Percentiles rank a stretch among this genome's conserved stretches.
phyloP scores from a whole-genome alignment of 92 coral and sea anemone genomes.

The Porites evermanni region DNA sequence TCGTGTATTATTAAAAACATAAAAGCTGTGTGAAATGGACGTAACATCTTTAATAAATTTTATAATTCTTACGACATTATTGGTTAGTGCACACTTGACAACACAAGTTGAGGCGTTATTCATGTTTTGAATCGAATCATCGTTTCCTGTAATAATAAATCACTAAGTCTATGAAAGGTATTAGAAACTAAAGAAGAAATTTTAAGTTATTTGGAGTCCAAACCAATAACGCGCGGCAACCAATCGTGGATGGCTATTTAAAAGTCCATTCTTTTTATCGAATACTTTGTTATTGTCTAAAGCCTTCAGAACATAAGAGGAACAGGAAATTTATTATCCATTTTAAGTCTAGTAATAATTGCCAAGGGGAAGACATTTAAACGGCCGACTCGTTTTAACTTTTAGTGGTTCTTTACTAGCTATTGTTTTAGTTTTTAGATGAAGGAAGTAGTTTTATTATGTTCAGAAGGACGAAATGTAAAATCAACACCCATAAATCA shows the following conservation, averaged over 20 bases:
- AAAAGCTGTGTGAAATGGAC: no score
- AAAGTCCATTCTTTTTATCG: background rate
- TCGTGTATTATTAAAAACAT: no score
- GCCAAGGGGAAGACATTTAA: background rate
- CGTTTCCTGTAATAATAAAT: slow-evolving; percentile 9
- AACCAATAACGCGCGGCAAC: background rate
- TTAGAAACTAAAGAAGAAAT: background rate
- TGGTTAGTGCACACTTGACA: background rate
- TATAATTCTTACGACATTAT: no score
- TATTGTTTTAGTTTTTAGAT: background rate
- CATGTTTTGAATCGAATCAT: background rate
- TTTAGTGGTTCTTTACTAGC: background rate
- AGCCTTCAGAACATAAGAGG: background rate
- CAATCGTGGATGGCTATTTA: background rate
- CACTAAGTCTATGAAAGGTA: background rate
- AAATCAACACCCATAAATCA: slow-evolving; percentile 9
- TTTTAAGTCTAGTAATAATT: slow-evolving; percentile 9
- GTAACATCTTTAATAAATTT: no score
- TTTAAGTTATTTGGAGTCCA: background rate
- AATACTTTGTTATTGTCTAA: background rate
- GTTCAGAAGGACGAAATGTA: background rate
- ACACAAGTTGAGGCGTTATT: background rate
- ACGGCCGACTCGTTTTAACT: slow-evolving; percentile 14
- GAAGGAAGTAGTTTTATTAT: background rate
- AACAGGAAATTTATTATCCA: slow-evolving; percentile 18